phyloP scores from a whole-genome alignment of 2,888 invertebrate species.

The Choristoneura rosaceana region DNA sequence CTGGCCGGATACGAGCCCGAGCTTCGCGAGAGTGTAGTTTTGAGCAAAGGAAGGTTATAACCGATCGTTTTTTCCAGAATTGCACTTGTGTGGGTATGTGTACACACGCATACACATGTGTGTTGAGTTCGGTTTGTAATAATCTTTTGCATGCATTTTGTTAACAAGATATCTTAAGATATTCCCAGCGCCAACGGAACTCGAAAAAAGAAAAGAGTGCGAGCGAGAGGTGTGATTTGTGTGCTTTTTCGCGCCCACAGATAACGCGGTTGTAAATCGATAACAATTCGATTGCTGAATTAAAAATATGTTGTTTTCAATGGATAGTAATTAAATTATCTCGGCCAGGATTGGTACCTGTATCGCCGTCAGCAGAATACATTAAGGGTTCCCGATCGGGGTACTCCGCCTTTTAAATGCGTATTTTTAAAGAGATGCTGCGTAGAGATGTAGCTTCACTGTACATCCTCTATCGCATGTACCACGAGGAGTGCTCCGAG shows the following conservation, averaged over 20 bases:
- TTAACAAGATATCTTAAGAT: background rate
- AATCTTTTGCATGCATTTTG: background rate
- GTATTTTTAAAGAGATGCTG: background rate
- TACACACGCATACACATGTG: too few species aligned
- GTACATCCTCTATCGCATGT: too few species aligned
- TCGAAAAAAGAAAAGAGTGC: conserved; percentile 49
- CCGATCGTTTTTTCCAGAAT: too few species aligned
- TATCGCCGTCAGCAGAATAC: conserved; percentile 28
- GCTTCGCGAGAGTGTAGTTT: too few species aligned
- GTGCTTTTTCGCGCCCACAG: conserved; percentile 75
- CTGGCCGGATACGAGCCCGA: too few species aligned
- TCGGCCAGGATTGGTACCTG: conserved; percentile 27
- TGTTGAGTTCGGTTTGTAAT: too few species aligned
- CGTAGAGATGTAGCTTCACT: too few species aligned
- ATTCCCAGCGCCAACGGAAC: background rate
- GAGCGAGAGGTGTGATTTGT: conserved; percentile 80
- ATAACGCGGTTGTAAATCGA: conserved; percentile 66
- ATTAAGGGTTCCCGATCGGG: conserved; percentile 2
- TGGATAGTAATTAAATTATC: conserved; percentile 40
- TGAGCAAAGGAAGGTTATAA: too few species aligned
- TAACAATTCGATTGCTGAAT: conserved; percentile 55
- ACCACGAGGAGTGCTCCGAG: too few species aligned
- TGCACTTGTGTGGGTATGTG: too few species aligned
- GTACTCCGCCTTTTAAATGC: background rate
- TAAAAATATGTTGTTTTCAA: conserved; percentile 42